phyloP scores from a whole-genome alignment of 2,888 invertebrate species.

The Venustoraphidia nigricollis region DNA sequence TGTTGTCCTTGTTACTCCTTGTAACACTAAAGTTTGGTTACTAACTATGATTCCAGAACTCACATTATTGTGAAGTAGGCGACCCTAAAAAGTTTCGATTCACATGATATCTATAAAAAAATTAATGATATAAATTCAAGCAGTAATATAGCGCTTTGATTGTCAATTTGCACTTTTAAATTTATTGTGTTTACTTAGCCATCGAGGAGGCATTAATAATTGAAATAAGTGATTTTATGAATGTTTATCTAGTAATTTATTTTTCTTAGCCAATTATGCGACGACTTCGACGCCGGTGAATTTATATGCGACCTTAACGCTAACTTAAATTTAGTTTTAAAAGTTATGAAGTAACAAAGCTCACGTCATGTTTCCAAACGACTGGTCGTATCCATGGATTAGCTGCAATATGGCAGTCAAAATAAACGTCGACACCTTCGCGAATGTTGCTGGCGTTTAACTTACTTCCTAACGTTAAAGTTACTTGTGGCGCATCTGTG shows the following conservation, averaged over 20 bases:
- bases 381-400: slow-evolving; percentile 63
- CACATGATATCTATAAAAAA: not conserved
- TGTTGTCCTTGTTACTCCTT: slow-evolving; percentile 53
- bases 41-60: slow-evolving; percentile 64
- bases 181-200: too few species aligned
- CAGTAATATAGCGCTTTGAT: too few species aligned
- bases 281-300: too few species aligned
- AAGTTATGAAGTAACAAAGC: slow-evolving; percentile 14
- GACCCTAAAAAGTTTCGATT: slow-evolving; percentile 35
- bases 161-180: too few species aligned
- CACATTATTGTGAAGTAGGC: slow-evolving; percentile 48
- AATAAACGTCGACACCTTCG: slow-evolving; percentile 67
- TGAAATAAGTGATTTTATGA: too few species aligned
- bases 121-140: not conserved
- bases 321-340: not conserved
- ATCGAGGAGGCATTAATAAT: too few species aligned
- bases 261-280: too few species aligned
- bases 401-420: slow-evolving; percentile 64
- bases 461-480: slow-evolving; percentile 55
- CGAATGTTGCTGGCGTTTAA: slow-evolving; percentile 56
- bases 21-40: slow-evolving; percentile 67
- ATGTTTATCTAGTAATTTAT: too few species aligned
- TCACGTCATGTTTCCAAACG: slow-evolving; percentile 52
- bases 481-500: slow-evolving; percentile 58
- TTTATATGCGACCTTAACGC: too few species aligned